Percentiles rank a stretch among this genome's conserved stretches.
phyloP scores from a whole-genome alignment of 2,888 invertebrate genomes.

The Acleris emargana region DNA sequence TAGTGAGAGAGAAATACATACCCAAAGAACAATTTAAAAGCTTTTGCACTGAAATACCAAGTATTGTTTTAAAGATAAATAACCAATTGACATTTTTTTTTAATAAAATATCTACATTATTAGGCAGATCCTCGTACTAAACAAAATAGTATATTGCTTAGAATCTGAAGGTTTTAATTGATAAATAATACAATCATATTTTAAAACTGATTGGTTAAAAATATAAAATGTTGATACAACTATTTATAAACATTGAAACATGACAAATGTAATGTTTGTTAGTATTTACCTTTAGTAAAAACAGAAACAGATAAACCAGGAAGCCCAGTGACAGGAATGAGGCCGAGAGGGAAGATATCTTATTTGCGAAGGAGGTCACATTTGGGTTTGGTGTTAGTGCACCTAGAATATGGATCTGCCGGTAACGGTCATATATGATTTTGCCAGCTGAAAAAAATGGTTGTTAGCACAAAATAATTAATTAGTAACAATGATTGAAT shows the following conservation, averaged over 20 bases:
- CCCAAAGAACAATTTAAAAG: too few species aligned
- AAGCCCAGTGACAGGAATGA: slow-evolving; percentile 85
- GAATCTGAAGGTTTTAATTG: too few species aligned
- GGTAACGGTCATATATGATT: slow-evolving; percentile 86
- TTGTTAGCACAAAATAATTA: slow-evolving; percentile 45
- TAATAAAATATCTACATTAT: too few species aligned
- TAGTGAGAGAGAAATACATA: too few species aligned
- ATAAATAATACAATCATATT: too few species aligned
- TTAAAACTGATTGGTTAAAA: too few species aligned
- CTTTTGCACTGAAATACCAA: too few species aligned
- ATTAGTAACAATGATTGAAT: slow-evolving; percentile 3
- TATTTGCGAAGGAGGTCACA: slow-evolving; percentile 75
- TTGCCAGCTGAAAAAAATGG: slow-evolving; percentile 81
- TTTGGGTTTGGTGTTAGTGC: slow-evolving; percentile 78
- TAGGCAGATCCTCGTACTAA: too few species aligned
- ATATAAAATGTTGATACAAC: too few species aligned
- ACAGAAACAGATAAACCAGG: slow-evolving; percentile 78
- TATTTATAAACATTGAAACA: not conserved
- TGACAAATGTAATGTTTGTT: slow-evolving; percentile 4
- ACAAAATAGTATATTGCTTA: too few species aligned
- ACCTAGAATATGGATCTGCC: slow-evolving; percentile 81
- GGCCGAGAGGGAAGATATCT: slow-evolving; percentile 73
- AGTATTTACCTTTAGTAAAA: slow-evolving; percentile 74
- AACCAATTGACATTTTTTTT: too few species aligned
- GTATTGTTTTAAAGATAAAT: too few species aligned